Conservation (phyloP, 1,140 invertebrate species). For the Drosophila sturtevanti region DNA sequence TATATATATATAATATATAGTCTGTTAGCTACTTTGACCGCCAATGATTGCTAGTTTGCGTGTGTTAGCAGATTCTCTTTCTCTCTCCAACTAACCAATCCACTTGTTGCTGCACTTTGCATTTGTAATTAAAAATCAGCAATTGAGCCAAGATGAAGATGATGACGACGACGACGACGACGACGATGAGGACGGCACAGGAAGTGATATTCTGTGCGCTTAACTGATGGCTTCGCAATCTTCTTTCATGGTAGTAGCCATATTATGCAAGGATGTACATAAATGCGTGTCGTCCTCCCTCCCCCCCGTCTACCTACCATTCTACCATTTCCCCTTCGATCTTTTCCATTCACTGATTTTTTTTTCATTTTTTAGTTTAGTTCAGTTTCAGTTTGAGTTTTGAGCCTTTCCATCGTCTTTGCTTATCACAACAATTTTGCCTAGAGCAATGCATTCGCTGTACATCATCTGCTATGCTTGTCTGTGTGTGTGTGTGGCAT, state of each 20-base stretch:
- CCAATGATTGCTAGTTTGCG: slow-evolving; percentile 61
- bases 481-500: slow-evolving; percentile 55
- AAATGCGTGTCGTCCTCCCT: slow-evolving; percentile 8
- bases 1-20: slow-evolving; percentile 50
- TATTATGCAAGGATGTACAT: slow-evolving; percentile 57
- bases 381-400: slow-evolving; percentile 18
- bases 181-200: slow-evolving; percentile 42
- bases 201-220: slow-evolving; percentile 66
- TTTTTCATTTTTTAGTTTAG: neutral
- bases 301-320: neutral
- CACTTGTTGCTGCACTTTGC: slow-evolving; percentile 66
- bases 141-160: slow-evolving; percentile 67
- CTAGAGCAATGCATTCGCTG: slow-evolving; percentile 54
- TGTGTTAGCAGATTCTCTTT: slow-evolving; percentile 50
- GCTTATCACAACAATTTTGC: slow-evolving; percentile 59
- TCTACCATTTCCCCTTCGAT: neutral
- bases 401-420: slow-evolving; percentile 27
- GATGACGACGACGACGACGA: slow-evolving; percentile 26
- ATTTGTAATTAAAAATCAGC: slow-evolving; percentile 81
- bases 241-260: slow-evolving; percentile 41
- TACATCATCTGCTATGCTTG: slow-evolving; percentile 32
- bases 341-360: neutral
- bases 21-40: slow-evolving; percentile 60
- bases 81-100: slow-evolving; percentile 19
- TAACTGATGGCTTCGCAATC: slow-evolving; percentile 43